Base-by-base conservation (phyloP, 2,113 vertebrate species). In the Caracal caracal region DNA sequence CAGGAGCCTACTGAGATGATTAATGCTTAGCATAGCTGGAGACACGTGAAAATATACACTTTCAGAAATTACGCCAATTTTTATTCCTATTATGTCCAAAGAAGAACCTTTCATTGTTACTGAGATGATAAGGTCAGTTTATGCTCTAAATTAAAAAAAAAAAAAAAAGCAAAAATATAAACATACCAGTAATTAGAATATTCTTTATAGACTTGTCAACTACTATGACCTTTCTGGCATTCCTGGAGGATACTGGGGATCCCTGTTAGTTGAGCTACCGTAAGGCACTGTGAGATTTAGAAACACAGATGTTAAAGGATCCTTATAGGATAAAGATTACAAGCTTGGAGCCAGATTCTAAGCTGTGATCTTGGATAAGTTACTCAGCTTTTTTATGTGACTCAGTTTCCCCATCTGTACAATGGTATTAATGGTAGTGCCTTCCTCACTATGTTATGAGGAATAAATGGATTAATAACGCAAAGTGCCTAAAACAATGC, bases 361-460 rank as follows among this genome's bases (percentile, higher is more conserved):
- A 47, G 24, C 33, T 70, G 20, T 76, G 70, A 81, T 19, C 4
- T 65, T 84, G 13, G 43, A 19, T 78, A 68, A 92, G 2, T 76
- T 49, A 49, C 6, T 66, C 43, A 84, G 47, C 47, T 81, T 85
- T 81, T 85, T 65, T 40, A 5, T 9, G 43, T 61, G 33, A 70
- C 86, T 94, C 49, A 28, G 28, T 93, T 96, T 96, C 68, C 73
- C 84, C 35, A 53, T 71, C 59, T 90, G 24, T 88, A 88, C 88
- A 81, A 78, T 51, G 13, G 53, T 30, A 13, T 26, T 79, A 88
- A 79, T 10, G 85, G 26, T 12, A 88, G 22, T 56, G n/a, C 0
- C 19, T 86, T 96, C 22, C 10, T 91, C 3, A 47, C 28, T 49
- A 26, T 51, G 5, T n/a, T 80, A 71, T 49, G 20, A 95, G 15